A percentile compares a stretch with the other conserved stretches of the same genome.
Conservation (phyloP, 2,797 vertebrate species). For the Lithobates pipiens region DNA sequence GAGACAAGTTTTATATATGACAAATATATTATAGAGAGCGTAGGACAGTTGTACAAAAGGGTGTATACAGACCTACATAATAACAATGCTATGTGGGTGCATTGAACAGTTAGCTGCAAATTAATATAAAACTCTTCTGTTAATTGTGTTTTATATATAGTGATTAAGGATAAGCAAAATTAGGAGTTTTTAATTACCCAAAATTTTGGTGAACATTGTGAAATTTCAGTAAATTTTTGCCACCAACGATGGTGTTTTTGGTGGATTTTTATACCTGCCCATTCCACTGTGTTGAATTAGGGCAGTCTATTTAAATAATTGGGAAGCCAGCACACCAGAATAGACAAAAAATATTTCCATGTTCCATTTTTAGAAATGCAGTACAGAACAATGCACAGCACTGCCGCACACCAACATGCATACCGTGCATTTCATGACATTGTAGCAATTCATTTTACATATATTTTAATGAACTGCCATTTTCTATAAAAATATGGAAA, state of each 20-base stretch:
- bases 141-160: neutral
- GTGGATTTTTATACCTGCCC: neutral
- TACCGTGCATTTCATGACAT: too few relatives aligned
- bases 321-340: too few relatives aligned
- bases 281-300: too few relatives aligned
- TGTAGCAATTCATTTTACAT: too few relatives aligned
- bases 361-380: too few relatives aligned
- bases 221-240: neutral
- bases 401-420: too few relatives aligned
- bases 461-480: too few relatives aligned
- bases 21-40: slow-evolving; percentile 3
- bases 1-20: slow-evolving; percentile 77
- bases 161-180: neutral
- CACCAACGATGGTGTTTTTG: neutral
- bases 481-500: too few relatives aligned
- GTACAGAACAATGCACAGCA: too few relatives aligned
- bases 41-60: neutral
- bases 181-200: too few relatives aligned
- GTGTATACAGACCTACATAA: neutral
- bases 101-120: neutral
- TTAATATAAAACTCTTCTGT: neutral
- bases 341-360: too few relatives aligned
- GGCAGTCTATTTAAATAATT: too few relatives aligned
- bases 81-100: neutral
- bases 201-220: neutral